Conservation (phyloP, 2,888 invertebrate species). For the Chirona hameri region DNA sequence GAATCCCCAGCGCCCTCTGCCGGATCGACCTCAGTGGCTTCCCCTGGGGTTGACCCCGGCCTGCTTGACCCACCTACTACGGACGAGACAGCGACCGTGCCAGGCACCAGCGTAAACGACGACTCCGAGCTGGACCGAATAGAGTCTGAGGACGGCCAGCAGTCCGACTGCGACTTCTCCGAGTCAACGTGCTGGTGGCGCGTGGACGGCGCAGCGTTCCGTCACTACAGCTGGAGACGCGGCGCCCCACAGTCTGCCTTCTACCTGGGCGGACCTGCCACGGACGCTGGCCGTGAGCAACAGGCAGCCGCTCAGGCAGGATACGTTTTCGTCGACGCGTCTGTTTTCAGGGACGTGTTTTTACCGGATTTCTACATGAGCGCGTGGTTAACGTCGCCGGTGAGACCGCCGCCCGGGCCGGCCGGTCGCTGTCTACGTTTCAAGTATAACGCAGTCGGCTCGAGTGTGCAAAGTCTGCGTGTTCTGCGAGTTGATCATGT, state of each 20-base stretch:
- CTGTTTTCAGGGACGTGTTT: slow-evolving; percentile 1
- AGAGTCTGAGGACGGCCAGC: background rate
- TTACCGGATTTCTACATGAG: slow-evolving; percentile 12
- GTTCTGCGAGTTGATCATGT: slow-evolving; percentile 9
- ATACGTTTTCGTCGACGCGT: slow-evolving; percentile 24
- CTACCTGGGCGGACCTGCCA: background rate
- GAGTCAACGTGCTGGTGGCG: slow-evolving; percentile 11
- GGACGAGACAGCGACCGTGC: too few relatives aligned
- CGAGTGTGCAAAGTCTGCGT: background rate
- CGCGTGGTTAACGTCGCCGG: slow-evolving; percentile 7
- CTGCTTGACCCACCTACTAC: too few relatives aligned
- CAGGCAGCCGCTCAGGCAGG: background rate
- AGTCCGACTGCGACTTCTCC: slow-evolving; percentile 26
- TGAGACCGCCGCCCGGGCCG: background rate
- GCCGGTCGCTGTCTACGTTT: background rate
- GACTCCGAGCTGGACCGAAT: background rate
- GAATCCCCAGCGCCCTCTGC: too few relatives aligned
- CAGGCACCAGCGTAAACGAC: too few relatives aligned
- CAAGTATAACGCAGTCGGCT: background rate
- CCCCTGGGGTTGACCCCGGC: too few relatives aligned
- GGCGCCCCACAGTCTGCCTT: slow-evolving; percentile 5
- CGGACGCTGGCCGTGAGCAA: background rate
- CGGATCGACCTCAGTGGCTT: too few relatives aligned
- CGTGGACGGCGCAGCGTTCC: background rate
- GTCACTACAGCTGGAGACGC: slow-evolving; percentile 10